Evolutionary conservation across 2,797 vertebrate genomes (phyloP), one percentile per base, ranked within the genome.

Genomic region (Danionella dracula): DNA sequence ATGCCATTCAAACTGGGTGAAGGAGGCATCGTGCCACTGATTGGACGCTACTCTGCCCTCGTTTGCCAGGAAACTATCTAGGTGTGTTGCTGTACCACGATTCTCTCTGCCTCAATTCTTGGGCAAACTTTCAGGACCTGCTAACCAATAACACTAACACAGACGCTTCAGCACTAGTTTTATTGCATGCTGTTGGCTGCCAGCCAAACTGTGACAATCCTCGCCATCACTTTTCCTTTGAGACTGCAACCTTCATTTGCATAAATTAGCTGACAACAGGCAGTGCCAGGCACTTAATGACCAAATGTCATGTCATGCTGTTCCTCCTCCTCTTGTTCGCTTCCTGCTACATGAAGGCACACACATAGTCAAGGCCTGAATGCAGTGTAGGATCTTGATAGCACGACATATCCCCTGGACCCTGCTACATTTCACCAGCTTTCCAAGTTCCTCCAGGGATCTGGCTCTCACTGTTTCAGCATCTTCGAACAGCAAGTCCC

Each of bases 241-340:
- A 72, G 77, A 48, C 66, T 58, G 70, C 78, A 76, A 84, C 78
- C 82, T 83, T 80, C 70, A 88, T 90, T 86, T 84, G 76, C 86
- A 89, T 90, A 83, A 89, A 89, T 90, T 88, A 89, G 72, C 72
- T 67, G 80, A 66, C 68, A 59, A 77, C 78, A 81, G 76, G 78
- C 79, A 70, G 74, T 82, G 73, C 76, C 71, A 60, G 74, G 71
- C 76, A 84, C 71, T 75, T 78, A 86, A 87, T 78, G 83, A 88
- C 79, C 71, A 41, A 4, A 68, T 81, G 73, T 80, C 68, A 66
- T 81, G 76, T 72, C 48, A 41, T 68, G 77, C 66, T 64, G 20
- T 70, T 62, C 69, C 55, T 34, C 61, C 59, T 57, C 40, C 60
- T 55, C 53, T 29, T 53, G 35, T 59, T 32, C 37, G 13, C 21